Percentiles rank a stretch among this genome's conserved stretches.
These are phyloP conservation scores for Gymnocypris eckloni DNA, from an alignment of 2,797 vertebrate genomes.

Conservation along the genomic window DNA sequence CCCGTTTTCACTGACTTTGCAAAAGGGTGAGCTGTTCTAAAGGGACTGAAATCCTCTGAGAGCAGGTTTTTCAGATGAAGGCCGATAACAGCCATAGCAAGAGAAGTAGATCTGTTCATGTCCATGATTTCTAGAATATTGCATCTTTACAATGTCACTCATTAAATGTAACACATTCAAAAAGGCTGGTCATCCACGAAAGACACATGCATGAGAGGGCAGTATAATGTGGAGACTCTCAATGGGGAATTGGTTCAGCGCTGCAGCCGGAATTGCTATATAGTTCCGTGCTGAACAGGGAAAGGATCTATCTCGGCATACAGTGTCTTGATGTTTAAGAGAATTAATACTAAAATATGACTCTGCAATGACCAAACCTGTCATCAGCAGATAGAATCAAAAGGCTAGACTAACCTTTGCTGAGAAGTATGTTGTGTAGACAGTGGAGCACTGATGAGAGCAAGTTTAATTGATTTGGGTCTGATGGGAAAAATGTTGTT, in stretches of 20 bases:
- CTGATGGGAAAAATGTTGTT: background rate
- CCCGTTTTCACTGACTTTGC: too few species aligned
- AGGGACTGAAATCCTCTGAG: background rate
- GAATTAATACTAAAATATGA: background rate
- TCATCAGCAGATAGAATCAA: background rate
- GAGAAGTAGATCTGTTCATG: background rate
- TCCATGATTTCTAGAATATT: background rate
- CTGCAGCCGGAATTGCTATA: background rate
- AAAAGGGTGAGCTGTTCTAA: background rate
- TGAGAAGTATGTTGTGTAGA: background rate
- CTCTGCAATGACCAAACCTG: background rate
- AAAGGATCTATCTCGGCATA: background rate
- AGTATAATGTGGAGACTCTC: background rate
- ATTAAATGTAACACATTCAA: too few species aligned
- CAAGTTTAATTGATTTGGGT: background rate
- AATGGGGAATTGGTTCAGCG: background rate
- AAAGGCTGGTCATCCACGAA: background rate
- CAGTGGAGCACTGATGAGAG: background rate
- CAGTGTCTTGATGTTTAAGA: background rate
- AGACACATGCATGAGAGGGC: background rate
- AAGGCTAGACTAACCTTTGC: background rate
- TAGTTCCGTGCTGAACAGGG: background rate
- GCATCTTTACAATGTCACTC: background rate
- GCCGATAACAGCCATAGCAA: background rate
- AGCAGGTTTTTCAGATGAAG: background rate